Conservation (phyloP, 2,888 invertebrate genomes). For the Melanotus villosus region DNA sequence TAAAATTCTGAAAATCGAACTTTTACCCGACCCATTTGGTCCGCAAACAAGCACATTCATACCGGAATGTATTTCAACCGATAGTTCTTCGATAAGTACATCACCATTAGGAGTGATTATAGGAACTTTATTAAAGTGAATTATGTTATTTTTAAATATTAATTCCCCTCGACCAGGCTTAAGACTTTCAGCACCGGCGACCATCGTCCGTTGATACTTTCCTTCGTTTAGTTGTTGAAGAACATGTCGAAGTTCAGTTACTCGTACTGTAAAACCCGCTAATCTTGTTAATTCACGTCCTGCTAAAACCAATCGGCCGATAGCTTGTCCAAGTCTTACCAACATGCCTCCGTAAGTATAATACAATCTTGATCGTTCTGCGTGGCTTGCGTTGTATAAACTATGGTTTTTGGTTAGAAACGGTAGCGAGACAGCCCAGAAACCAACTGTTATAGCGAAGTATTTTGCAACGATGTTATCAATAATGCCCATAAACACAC, state of each 20-base stretch:
- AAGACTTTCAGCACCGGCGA: constrained; percentile 66
- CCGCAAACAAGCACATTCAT: constrained; percentile 98
- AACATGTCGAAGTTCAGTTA: constrained; percentile 90
- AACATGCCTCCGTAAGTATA: constrained; percentile 98
- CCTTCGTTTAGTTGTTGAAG: constrained; percentile 87
- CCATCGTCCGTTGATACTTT: constrained; percentile 79
- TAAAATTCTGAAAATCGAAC: constrained; percentile 94
- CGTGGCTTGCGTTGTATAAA: constrained; percentile 76
- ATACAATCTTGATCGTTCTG: constrained; percentile 86
- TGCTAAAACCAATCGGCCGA: constrained; percentile 94
- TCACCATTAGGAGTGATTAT: constrained; percentile 98
- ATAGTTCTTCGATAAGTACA: constrained; percentile 88
- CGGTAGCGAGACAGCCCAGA: constrained; percentile 94
- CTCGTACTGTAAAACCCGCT: constrained; percentile 94
- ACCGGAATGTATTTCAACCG: constrained; percentile 90
- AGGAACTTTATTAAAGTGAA: constrained; percentile 93
- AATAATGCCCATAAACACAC: constrained; percentile 91
- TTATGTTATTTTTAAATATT: constrained; percentile 88
- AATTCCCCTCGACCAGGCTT: constrained; percentile 84
- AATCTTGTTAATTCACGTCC: constrained; percentile 94
- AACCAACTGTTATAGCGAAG: constrained; percentile 95
- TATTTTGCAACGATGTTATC: constrained; percentile 98
- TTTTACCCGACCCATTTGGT: constrained; percentile 98
- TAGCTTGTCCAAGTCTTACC: constrained; percentile 96
- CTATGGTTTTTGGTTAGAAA: constrained; percentile 86